Evolutionary conservation across 2,797 vertebrate species (phyloP).

Genomic region (Hylomyscus alleni): DNA sequence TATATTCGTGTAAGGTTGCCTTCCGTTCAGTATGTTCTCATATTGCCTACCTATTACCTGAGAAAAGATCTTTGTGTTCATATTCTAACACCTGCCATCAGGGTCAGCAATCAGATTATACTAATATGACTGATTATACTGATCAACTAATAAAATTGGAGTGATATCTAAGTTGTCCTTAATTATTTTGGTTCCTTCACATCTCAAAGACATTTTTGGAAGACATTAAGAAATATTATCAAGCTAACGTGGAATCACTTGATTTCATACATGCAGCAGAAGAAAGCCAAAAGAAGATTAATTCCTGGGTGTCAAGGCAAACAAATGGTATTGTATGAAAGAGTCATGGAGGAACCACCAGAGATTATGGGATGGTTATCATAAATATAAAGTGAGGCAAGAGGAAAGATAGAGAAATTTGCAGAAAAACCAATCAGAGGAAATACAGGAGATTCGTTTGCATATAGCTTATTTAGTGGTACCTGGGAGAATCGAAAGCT

Average conservation of each 20-base stretch:
- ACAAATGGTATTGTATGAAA: conserved; percentile 77
- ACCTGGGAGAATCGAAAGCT: background rate
- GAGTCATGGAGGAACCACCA: too few species aligned
- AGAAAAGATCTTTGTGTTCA: background rate
- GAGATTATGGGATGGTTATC: background rate
- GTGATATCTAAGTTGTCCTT: background rate
- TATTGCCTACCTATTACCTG: fast-evolving
- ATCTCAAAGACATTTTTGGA: conserved; percentile 62
- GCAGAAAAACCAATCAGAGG: background rate
- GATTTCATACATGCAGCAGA: conserved; percentile 72
- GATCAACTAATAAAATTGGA: background rate
- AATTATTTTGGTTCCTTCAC: background rate
- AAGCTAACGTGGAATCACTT: conserved; percentile 62
- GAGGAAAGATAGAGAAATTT: fast-evolving
- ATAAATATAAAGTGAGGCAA: background rate
- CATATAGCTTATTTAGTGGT: background rate
- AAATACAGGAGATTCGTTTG: background rate
- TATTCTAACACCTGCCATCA: background rate
- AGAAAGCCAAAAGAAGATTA: conserved; percentile 77
- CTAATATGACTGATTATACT: background rate
- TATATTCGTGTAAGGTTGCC: background rate
- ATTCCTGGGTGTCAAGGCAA: conserved; percentile 81
- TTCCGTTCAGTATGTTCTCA: background rate
- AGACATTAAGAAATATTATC: conserved; percentile 68
- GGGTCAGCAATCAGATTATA: background rate